phyloP scores from a whole-genome alignment of 2,797 vertebrate genomes.

The Rhinogobio ventralis region DNA sequence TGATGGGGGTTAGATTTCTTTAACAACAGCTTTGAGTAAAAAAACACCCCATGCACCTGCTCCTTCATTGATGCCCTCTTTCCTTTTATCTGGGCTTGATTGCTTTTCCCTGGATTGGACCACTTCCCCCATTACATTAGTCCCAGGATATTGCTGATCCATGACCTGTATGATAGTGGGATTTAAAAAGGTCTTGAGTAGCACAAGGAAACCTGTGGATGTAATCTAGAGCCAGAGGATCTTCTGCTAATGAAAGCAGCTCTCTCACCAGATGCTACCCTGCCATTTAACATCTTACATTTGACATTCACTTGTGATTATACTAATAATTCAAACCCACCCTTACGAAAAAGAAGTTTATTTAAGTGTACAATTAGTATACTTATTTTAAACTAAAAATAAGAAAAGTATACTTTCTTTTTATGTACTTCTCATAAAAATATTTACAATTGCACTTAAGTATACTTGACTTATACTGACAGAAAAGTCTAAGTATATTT shows the following conservation, averaged over 20 bases:
- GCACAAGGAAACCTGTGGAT: slow-evolving; percentile 45
- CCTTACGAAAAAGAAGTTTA: too few species aligned
- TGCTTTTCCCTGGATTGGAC: slow-evolving; percentile 58
- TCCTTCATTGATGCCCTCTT: slow-evolving; percentile 37
- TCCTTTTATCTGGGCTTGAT: slow-evolving; percentile 62
- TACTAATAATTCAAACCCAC: slow-evolving; percentile 13
- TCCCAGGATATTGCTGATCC: slow-evolving; percentile 51
- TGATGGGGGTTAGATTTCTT: slow-evolving; percentile 52
- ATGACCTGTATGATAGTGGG: slow-evolving; percentile 59
- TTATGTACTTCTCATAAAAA: too few species aligned
- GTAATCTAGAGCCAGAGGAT: slow-evolving; percentile 53
- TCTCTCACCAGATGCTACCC: slow-evolving; percentile 44
- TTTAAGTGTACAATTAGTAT: too few species aligned
- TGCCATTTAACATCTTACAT: slow-evolving; percentile 14
- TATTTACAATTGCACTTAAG: too few species aligned
- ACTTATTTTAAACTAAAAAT: too few species aligned
- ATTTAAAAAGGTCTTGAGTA: slow-evolving; percentile 55
- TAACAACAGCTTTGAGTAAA: slow-evolving; percentile 58
- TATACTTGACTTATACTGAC: too few species aligned
- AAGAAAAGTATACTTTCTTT: too few species aligned
- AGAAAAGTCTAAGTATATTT: too few species aligned
- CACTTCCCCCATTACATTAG: slow-evolving; percentile 56
- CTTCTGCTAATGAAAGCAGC: slow-evolving; percentile 52
- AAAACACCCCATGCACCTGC: slow-evolving; percentile 59
- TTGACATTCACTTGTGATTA: slow-evolving; percentile 22